Percentiles rank a stretch among this genome's conserved stretches.
These are phyloP conservation scores for Myiotriccus ornatus DNA, from an alignment of 2,797 vertebrate genomes.

Conservation along the genomic window DNA sequence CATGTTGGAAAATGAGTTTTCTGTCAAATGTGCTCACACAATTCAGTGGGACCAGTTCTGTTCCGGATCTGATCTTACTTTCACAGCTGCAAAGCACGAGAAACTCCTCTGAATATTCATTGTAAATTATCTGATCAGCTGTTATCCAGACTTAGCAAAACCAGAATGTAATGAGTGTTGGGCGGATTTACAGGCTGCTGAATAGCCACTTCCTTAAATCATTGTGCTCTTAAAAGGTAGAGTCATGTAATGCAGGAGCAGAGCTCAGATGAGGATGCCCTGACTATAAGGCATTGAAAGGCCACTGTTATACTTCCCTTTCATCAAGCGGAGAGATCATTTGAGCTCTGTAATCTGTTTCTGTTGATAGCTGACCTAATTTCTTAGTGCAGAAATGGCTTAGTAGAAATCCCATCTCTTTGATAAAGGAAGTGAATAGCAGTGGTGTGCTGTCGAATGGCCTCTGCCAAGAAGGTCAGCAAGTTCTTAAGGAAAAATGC, in stretches of 20 bases:
- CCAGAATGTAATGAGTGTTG: not conserved
- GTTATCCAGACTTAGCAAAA: not conserved
- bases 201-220: not conserved
- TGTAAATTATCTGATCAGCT: not conserved
- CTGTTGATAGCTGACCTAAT: conserved; percentile 57
- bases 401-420: conserved; percentile 18
- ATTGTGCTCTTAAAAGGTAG: not conserved
- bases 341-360: not conserved
- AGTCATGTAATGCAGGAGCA: not conserved
- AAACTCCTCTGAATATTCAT: not conserved
- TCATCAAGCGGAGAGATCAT: not conserved
- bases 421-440: conserved; percentile 40
- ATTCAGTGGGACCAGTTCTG: not conserved
- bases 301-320: not conserved
- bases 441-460: not conserved
- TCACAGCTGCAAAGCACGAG: not conserved
- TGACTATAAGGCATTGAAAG: not conserved
- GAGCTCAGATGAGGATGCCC: not conserved
- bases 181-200: not conserved
- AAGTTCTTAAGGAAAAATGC: conserved; percentile 58
- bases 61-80: not conserved
- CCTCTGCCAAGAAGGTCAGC: conserved; percentile 54
- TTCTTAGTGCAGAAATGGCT: conserved; percentile 36
- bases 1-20: not conserved
- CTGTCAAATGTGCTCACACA: not conserved